A percentile compares a stretch with the other conserved stretches of the same genome.
Conservation (phyloP, 2,888 invertebrate genomes). For the Drosophila austrosaltans region DNA sequence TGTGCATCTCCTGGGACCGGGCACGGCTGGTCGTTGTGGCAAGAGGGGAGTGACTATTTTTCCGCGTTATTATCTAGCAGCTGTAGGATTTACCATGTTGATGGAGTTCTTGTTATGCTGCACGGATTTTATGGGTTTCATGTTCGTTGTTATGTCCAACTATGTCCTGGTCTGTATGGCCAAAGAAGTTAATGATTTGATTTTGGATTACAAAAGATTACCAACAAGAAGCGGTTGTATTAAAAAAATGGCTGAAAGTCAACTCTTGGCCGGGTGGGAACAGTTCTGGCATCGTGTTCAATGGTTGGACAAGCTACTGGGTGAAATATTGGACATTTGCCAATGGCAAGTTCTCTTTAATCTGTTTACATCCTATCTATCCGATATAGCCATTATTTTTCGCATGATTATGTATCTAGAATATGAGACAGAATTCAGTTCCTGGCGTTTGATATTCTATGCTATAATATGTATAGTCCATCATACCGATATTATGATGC, state of each 20-base stretch:
- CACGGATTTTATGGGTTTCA: slow-evolving; percentile 35
- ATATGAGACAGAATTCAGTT: background rate
- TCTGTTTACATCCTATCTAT: slow-evolving; percentile 53
- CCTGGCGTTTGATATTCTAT: background rate
- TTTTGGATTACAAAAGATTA: slow-evolving; percentile 39
- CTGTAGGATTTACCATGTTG: slow-evolving; percentile 19
- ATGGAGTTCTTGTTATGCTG: slow-evolving; percentile 39
- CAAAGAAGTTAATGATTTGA: slow-evolving; percentile 29
- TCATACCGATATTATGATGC: slow-evolving; percentile 42
- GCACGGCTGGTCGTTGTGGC: slow-evolving; percentile 42
- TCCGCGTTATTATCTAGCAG: slow-evolving; percentile 17
- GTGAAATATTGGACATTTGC: slow-evolving; percentile 36
- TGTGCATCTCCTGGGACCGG: slow-evolving; percentile 32
- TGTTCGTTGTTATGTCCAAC: slow-evolving; percentile 39
- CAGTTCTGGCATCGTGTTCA: slow-evolving; percentile 36
- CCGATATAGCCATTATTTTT: slow-evolving; percentile 47
- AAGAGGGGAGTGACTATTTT: slow-evolving; percentile 16
- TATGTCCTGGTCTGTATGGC: slow-evolving; percentile 43
- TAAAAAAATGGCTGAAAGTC: slow-evolving; percentile 42
- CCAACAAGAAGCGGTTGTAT: slow-evolving; percentile 35
- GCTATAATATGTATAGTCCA: slow-evolving; percentile 21
- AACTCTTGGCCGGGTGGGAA: slow-evolving; percentile 45
- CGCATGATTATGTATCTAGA: slow-evolving; percentile 43
- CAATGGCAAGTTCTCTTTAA: slow-evolving; percentile 53
- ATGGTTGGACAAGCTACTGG: slow-evolving; percentile 39